phyloP scores from a whole-genome alignment of 2,888 invertebrate genomes.

The Omphaloscelis lunosa region DNA sequence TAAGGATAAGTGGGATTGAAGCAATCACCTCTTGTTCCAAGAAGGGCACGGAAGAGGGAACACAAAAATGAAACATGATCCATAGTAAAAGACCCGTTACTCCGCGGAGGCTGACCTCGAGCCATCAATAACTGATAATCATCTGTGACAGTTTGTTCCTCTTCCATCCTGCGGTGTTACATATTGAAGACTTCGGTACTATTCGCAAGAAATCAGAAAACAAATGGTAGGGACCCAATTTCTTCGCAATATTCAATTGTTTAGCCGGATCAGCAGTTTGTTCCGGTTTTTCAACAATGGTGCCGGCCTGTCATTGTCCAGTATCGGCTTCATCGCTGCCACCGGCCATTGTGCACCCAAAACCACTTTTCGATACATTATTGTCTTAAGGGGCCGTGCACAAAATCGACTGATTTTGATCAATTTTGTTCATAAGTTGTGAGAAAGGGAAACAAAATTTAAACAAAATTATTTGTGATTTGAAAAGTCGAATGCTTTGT shows the following conservation, averaged over 20 bases:
- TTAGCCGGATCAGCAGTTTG: slow-evolving; percentile 45
- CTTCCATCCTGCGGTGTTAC: slow-evolving; percentile 3
- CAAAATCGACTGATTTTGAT: too few species aligned
- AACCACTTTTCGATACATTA: slow-evolving; percentile 51
- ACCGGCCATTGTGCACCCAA: slow-evolving; percentile 60
- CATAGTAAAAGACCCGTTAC: slow-evolving; percentile 51
- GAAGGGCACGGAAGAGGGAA: slow-evolving; percentile 29
- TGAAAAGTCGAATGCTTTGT: too few species aligned
- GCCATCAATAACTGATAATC: slow-evolving; percentile 62
- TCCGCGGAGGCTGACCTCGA: slow-evolving; percentile 49
- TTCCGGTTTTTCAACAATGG: slow-evolving; percentile 63
- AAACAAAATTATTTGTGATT: too few species aligned
- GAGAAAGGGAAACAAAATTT: too few species aligned
- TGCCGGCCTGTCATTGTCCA: slow-evolving; percentile 56
- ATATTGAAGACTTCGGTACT: slow-evolving; percentile 11
- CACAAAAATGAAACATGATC: slow-evolving; percentile 33
- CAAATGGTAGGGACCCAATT: slow-evolving; percentile 33
- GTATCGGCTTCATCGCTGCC: slow-evolving; percentile 61
- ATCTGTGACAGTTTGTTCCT: slow-evolving; percentile 36
- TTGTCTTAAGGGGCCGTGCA: too few species aligned
- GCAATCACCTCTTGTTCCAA: slow-evolving; percentile 37
- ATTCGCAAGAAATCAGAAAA: slow-evolving; percentile 34
- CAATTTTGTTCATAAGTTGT: too few species aligned
- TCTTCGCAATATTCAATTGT: slow-evolving; percentile 48
- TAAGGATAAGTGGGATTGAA: slow-evolving; percentile 30